Base-by-base conservation (phyloP, 2,113 vertebrate species). In the Bubo blakistoni region DNA sequence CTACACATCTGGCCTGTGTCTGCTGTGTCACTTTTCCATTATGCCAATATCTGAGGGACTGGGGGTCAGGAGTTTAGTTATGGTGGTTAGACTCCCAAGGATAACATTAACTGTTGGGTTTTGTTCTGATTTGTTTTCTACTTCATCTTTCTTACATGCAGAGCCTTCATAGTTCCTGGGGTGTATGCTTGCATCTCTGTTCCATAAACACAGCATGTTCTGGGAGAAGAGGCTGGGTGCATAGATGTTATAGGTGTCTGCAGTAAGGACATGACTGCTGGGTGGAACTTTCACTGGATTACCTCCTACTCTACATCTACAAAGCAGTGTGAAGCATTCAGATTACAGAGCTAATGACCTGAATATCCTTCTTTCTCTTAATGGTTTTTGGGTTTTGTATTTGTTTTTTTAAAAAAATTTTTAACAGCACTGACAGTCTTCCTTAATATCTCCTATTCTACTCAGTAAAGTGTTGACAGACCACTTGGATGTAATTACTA, bases 61-160 rank as follows among this genome's bases (percentile, higher is more conserved):
- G 6, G 3, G 16, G 10, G 1, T 47, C 42, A 67, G 32, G 51
- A 47, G 1, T 44, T 55, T 36, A 72, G 36, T 3, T 55, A 8
- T 8, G 4, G 1, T 30, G 30, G 10, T 34, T 67, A 78, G 10
- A 51, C 7, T 59, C 12, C 15, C 29, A 69, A 47, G 9, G 16
- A 38, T 16, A 46, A 38, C 1, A 14, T n/a, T 29, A 86, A 7
- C 9, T 59, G 1, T 6, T 40, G 16, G 7, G 3, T 6, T 81
- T 73, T 84, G 29, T 72, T 13, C 8, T 46, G 5, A 1, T 17
- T 59, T 52, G 5, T 55, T 89, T 70, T 40, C n/a, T 78, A 11
- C 26, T 61, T 69, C 4, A 21, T 21, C 0, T 1, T 14, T 57
- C 13, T 72, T 15, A 65, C 1, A 0, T 15, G 5, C 4, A 0